Evolutionary conservation across 2,113 vertebrate genomes (phyloP), one percentile per base, ranked within the genome.

Genomic region (Colossoma macropomum): DNA sequence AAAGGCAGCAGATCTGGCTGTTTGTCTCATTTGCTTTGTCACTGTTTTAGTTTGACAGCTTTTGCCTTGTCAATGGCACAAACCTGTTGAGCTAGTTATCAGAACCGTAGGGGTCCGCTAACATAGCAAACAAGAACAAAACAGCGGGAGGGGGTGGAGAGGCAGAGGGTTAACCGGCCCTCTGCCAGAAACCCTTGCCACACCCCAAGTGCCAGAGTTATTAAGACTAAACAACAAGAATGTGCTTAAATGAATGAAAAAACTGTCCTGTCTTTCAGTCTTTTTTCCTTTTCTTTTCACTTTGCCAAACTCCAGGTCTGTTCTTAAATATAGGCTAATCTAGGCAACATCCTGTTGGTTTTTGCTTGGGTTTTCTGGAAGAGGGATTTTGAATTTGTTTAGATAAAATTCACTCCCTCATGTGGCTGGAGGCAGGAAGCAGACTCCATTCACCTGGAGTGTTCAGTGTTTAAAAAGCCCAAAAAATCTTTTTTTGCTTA

Each of bases 141-240:
- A 85, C 77, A 70, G 25, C 50, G 56, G 73, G 41, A 41, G 63
- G 52, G 38, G 83, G 41, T 77, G 25, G 54, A 82, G 83, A 59
- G 56, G 75, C 48, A 4, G 30, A 56, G 90, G 83, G 88, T 90
- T 87, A 89, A 89, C 87, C 87, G 86, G 90, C 88, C 90, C 86
- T 88, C 81, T 87, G 91, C 90, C 89, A 93, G 91, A 90, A 91
- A 88, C 32, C 86, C 87, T 86, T 89, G 90, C 92, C 92, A 92
- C 93, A 88, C 92, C 93, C 91, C 89, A 90, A 90, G 90, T 93
- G 88, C 90, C 89, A 90, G 86, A 90, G 86, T 91, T 91, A 92
- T 92, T 93, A 90, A 88, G 89, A 91, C 90, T 90, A 93, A 90
- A 90, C 90, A 92, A 83, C 90, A 92, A 91, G 91, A 94, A 94